Evolutionary conservation across 2,888 invertebrate species (phyloP).

Genomic region (Pterostichus madidus): DNA sequence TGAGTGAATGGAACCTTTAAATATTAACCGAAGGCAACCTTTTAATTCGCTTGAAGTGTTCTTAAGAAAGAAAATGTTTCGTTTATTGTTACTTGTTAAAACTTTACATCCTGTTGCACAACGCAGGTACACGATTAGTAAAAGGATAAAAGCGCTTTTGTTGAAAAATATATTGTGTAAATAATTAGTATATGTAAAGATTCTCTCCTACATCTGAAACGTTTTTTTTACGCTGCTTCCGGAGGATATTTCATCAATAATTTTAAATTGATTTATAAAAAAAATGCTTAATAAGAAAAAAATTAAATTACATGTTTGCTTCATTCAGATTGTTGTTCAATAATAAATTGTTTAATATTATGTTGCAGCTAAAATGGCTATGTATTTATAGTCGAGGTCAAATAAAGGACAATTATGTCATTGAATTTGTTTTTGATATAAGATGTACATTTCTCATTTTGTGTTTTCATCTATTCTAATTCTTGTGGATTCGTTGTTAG

Average conservation of each 20-base stretch:
- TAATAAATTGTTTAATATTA: background rate
- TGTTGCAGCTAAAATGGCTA: background rate
- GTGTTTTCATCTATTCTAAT: too few relatives aligned
- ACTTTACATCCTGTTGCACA: conserved; percentile 63
- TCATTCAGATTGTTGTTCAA: background rate
- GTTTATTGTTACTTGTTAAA: conserved; percentile 64
- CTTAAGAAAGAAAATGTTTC: conserved; percentile 57
- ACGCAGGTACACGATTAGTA: conserved; percentile 59
- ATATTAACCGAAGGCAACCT: conserved; percentile 41
- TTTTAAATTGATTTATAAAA: background rate
- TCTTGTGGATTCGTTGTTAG: too few relatives aligned
- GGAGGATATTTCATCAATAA: too few relatives aligned
- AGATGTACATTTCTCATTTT: too few relatives aligned
- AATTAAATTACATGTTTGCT: background rate
- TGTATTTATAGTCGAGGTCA: too few relatives aligned
- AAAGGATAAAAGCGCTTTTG: conserved; percentile 55
- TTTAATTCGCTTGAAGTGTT: conserved; percentile 65
- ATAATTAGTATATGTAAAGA: conserved; percentile 36
- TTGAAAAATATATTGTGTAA: conserved; percentile 41
- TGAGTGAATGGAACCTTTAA: conserved; percentile 39
- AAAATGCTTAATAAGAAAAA: background rate
- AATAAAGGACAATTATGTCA: too few relatives aligned
- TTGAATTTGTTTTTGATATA: too few relatives aligned
- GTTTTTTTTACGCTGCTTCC: background rate
- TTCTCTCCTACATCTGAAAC: background rate